Percentiles rank a stretch among this genome's conserved stretches.
phyloP scores from a whole-genome alignment of 2,888 invertebrate genomes.

The Yponomeuta malinellus region DNA sequence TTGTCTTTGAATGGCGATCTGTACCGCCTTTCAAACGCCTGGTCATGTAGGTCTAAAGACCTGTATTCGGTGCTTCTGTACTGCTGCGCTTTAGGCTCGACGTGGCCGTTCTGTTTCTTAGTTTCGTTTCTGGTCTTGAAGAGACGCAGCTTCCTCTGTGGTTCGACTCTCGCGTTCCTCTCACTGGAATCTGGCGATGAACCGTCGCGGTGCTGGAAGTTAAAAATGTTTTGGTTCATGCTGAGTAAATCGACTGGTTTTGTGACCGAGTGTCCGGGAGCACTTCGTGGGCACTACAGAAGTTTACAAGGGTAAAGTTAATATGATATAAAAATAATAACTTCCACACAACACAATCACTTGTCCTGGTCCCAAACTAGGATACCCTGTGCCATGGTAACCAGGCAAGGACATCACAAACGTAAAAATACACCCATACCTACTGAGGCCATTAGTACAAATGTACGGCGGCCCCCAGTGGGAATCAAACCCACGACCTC shows the following conservation, averaged over 20 bases:
- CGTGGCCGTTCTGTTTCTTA: constrained; percentile 67
- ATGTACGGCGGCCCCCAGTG: no score
- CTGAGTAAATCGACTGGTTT: background rate
- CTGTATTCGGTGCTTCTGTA: constrained; percentile 55
- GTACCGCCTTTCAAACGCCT: constrained; percentile 60
- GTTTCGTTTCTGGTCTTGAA: constrained; percentile 86
- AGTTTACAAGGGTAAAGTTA: background rate
- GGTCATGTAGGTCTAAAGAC: constrained; percentile 53
- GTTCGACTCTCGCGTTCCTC: constrained; percentile 65
- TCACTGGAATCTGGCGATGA: constrained; percentile 78
- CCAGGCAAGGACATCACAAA: no score
- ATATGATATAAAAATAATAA: no score
- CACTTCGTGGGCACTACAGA: background rate
- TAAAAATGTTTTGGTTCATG: background rate
- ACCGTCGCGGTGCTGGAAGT: constrained; percentile 59
- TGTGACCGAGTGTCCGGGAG: background rate
- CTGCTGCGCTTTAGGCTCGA: constrained; percentile 43
- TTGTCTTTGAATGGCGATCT: constrained; percentile 63
- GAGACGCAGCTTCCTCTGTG: constrained; percentile 77
- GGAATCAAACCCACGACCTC: no score
- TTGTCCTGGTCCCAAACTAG: no score
- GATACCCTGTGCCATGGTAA: no score
- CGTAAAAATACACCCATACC: no score
- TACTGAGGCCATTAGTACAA: no score
- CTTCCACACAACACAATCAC: no score